Evolutionary conservation across 2,797 vertebrate species (phyloP).

Genomic region (Psittacula echo): DNA sequence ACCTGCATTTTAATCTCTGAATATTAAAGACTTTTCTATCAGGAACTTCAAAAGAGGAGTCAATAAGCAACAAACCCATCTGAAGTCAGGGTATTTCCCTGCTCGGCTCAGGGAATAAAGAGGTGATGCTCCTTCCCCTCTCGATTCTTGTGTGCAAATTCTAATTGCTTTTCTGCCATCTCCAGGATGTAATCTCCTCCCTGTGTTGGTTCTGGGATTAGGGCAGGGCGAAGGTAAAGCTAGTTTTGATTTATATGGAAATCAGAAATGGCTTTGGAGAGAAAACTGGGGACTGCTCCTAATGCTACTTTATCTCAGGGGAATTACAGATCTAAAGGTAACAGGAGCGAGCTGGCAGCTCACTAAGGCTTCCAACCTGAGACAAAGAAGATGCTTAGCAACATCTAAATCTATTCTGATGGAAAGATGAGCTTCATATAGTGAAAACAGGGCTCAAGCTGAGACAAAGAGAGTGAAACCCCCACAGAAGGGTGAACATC

Average conservation of each 20-base stretch:
- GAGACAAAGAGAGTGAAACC: slow-evolving; percentile 3
- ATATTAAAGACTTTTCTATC: neutral
- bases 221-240: slow-evolving; percentile 60
- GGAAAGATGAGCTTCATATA: neutral
- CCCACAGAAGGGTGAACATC: neutral
- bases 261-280: slow-evolving; percentile 69
- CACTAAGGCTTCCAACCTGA: neutral
- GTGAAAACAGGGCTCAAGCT: neutral
- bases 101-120: slow-evolving; percentile 10
- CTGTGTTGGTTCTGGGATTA: slow-evolving; percentile 71
- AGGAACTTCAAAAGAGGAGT: neutral
- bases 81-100: slow-evolving; percentile 20
- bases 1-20: neutral
- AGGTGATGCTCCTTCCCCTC: slow-evolving; percentile 22
- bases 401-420: neutral
- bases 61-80: slow-evolving; percentile 16
- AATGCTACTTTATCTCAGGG: slow-evolving; percentile 46
- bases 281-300: slow-evolving; percentile 45
- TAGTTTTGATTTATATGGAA: slow-evolving; percentile 77
- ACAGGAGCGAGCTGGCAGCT: slow-evolving; percentile 26
- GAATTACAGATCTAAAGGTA: slow-evolving; percentile 50
- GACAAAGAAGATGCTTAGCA: neutral
- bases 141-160: slow-evolving; percentile 17
- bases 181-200: slow-evolving; percentile 62
- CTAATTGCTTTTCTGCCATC: slow-evolving; percentile 73